Conservation (phyloP, 2,888 invertebrate genomes). For the Trachelus stipa region DNA sequence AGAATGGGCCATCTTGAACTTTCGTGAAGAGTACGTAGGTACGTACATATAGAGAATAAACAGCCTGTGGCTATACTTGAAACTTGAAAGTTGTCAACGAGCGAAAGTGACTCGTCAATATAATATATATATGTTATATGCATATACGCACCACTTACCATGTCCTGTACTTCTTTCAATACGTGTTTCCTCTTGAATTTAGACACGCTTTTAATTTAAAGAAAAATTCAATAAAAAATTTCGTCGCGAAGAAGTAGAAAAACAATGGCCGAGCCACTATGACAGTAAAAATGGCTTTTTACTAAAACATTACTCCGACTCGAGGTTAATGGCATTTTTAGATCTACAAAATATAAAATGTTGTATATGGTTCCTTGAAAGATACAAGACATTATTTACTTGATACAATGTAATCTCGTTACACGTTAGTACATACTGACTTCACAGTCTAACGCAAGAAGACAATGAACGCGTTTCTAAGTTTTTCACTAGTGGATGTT, state of each 20-base stretch:
- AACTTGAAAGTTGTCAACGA: conserved; percentile 37
- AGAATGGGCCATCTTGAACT: conserved; percentile 32
- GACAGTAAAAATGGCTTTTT: neutral
- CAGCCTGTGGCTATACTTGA: neutral
- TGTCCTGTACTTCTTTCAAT: neutral
- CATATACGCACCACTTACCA: neutral
- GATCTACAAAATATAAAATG: neutral
- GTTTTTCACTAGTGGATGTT: neutral
- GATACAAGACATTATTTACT: neutral
- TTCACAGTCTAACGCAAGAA: neutral
- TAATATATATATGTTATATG: neutral
- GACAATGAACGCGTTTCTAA: neutral
- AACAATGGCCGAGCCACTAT: neutral
- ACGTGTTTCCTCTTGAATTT: neutral
- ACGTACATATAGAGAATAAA: conserved; percentile 19
- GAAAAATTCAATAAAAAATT: neutral
- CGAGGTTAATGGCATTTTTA: neutral
- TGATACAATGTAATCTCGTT: neutral
- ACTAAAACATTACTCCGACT: neutral
- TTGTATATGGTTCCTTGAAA: neutral
- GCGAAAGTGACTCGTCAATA: conserved; percentile 46
- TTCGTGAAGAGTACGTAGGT: conserved; percentile 24
- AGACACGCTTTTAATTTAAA: neutral
- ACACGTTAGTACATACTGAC: neutral
- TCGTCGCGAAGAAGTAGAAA: neutral